A percentile compares a stretch with the other conserved stretches of the same genome.
Evolutionary conservation across 2,888 invertebrate species (phyloP).

Genomic region (Callosobruchus maculatus): DNA sequence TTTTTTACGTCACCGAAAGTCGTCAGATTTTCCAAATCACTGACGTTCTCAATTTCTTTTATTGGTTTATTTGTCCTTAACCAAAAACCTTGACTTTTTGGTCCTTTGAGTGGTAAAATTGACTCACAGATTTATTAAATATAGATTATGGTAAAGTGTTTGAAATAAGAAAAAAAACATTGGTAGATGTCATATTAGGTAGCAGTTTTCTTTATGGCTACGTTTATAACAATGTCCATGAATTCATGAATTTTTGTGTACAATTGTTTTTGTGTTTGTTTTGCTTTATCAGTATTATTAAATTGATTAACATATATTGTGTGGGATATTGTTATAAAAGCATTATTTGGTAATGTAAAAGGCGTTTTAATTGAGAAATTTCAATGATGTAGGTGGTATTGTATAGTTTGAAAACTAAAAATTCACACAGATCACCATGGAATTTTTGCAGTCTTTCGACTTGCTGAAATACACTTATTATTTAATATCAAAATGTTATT

Average conservation of each 20-base stretch:
- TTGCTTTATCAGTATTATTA: conserved; percentile 21
- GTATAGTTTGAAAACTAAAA: conserved; percentile 37
- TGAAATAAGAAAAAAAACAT: conserved; percentile 41
- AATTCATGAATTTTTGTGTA: conserved; percentile 2
- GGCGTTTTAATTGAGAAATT: conserved; percentile 30
- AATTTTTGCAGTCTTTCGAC: conserved; percentile 30
- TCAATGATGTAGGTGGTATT: conserved; percentile 34
- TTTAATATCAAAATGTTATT: conserved; percentile 47
- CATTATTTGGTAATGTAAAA: conserved; percentile 24
- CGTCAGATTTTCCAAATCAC: neutral
- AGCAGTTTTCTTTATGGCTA: conserved; percentile 36
- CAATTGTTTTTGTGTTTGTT: conserved; percentile 7
- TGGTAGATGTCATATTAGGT: conserved; percentile 45
- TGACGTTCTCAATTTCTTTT: neutral
- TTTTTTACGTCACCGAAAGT: neutral
- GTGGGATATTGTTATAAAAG: conserved; percentile 27
- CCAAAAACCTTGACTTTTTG: neutral
- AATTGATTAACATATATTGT: neutral
- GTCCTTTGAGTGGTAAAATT: conserved; percentile 20
- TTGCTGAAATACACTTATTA: conserved; percentile 39
- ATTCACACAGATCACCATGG: conserved; percentile 29
- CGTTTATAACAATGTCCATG: conserved; percentile 36
- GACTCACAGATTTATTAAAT: conserved; percentile 23
- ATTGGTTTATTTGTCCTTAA: conserved; percentile 1
- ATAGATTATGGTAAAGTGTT: conserved; percentile 45